Base-by-base conservation (phyloP, 2,797 vertebrate species). In the Argyrosomus regius region DNA sequence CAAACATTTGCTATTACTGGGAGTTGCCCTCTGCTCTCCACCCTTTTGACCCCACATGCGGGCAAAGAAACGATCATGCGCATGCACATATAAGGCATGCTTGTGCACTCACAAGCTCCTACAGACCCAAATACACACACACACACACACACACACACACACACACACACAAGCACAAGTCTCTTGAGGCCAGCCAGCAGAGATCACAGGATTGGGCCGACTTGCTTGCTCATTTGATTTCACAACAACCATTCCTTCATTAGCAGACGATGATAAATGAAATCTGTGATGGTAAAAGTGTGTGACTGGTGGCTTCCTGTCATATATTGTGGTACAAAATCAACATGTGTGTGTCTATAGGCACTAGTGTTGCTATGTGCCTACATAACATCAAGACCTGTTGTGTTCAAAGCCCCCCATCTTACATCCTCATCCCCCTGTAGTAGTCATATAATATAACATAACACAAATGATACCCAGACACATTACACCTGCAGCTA, bases 1-100 rank as follows among this genome's bases (percentile, higher is more conserved):
- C 78, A 79, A 62, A 77, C 1, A 41, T 31, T 57, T 74, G 84
- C 78, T 89, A 28, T 78, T 58, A 70, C 69, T 69, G 88, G 88
- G 91, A 87, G 86, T 89, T 84, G 81, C 72, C 88, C 71, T 54
- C 70, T 86, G 83, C 77, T 88, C 90, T 84, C 78, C 84, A 80
- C 81, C 90, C 87, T 85, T 89, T 81, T 87, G 87, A 89, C 89
- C 88, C 82, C 81, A 75, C 79, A 92, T 82, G 75, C 65, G 41
- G 74, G 66, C 60, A 66, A 75, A 82, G 72, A 45, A 88, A 77
- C 10, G 0, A 66, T 68, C 76, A 59, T 60, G 61, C 46, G 53
- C 48, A 43, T 5, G 45, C 61, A 74, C 78, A 61, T 31, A 41
- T 48, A 54, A 75, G 13, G 43, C 63, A 43, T 41, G 54, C 77